Evolutionary conservation across 1,140 invertebrate genomes (phyloP).

Genomic region (Probaryconus sp.): DNA sequence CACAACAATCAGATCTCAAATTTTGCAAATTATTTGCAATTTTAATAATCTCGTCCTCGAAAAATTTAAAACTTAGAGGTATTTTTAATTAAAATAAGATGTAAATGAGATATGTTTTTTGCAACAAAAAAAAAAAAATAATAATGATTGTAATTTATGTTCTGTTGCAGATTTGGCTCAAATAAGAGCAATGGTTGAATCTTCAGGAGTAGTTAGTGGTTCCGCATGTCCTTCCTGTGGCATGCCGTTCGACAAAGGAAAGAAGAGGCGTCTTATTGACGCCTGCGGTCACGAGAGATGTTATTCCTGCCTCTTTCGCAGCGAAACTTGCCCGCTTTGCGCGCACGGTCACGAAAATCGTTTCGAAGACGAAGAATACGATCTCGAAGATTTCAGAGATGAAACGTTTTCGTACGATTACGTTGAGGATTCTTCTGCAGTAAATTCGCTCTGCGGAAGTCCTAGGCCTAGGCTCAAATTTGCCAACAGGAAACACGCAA

Average conservation of each 20-base stretch:
- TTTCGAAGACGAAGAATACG: slow-evolving; percentile 61
- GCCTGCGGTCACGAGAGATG: slow-evolving; percentile 95
- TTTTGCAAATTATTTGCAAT: too few relatives aligned
- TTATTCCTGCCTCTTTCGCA: slow-evolving; percentile 95
- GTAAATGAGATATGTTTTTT: too few relatives aligned
- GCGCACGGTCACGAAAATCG: slow-evolving; percentile 67
- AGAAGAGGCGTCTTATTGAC: slow-evolving; percentile 95
- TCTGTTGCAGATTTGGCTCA: slow-evolving; percentile 86
- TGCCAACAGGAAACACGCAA: slow-evolving; percentile 24
- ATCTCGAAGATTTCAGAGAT: slow-evolving; percentile 47
- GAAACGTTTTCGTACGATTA: slow-evolving; percentile 69
- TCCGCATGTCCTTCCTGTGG: slow-evolving; percentile 88
- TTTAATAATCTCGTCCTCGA: too few relatives aligned
- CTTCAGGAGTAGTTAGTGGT: slow-evolving; percentile 81
- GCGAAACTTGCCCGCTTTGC: slow-evolving; percentile 93
- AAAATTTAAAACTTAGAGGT: too few relatives aligned
- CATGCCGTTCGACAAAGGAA: slow-evolving; percentile 96
- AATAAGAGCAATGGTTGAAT: slow-evolving; percentile 82
- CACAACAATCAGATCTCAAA: too few relatives aligned
- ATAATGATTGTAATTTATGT: too few relatives aligned
- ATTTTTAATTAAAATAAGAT: too few relatives aligned
- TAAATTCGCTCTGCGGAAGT: slow-evolving; percentile 75
- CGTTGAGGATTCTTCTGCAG: slow-evolving; percentile 71
- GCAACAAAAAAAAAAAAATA: too few relatives aligned
- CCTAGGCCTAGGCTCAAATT: slow-evolving; percentile 66